These are phyloP conservation scores for Zaprionus taronus DNA, from an alignment of 1,140 invertebrate species.

Conservation along the genomic window DNA sequence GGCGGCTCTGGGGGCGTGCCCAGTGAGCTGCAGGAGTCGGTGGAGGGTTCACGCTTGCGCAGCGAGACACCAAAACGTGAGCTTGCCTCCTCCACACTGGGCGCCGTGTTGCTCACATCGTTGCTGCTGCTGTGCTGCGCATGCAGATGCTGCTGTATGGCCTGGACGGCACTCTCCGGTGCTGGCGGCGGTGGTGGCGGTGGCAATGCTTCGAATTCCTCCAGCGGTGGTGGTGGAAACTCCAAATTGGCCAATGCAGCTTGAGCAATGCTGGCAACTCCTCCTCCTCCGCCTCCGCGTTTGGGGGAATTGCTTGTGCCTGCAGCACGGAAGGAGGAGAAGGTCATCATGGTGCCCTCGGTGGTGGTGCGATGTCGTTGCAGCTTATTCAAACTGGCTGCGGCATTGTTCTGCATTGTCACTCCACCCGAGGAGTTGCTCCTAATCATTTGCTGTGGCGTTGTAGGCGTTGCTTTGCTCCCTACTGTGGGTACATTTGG, in stretches of 20 bases:
- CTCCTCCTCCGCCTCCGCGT: slow-evolving; percentile 84
- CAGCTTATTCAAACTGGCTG: slow-evolving; percentile 85
- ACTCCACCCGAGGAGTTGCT: slow-evolving; percentile 93
- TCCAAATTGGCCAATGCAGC: slow-evolving; percentile 91
- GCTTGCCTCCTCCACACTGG: slow-evolving; percentile 89
- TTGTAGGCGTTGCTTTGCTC: slow-evolving; percentile 74
- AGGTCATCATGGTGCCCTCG: slow-evolving; percentile 84
- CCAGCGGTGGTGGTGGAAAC: slow-evolving; percentile 91
- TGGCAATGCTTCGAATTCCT: slow-evolving; percentile 86
- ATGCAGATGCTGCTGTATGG: slow-evolving; percentile 73
- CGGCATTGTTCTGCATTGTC: slow-evolving; percentile 86
- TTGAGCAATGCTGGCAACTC: slow-evolving; percentile 72
- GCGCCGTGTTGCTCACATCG: slow-evolving; percentile 88
- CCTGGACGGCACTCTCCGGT: slow-evolving; percentile 68
- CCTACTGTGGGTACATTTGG: slow-evolving; percentile 82
- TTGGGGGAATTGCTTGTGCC: slow-evolving; percentile 86
- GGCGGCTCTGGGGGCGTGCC: slow-evolving; percentile 77
- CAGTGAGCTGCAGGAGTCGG: slow-evolving; percentile 86
- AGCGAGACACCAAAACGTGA: slow-evolving; percentile 90
- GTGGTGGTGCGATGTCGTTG: slow-evolving; percentile 85
- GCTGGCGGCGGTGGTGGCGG: slow-evolving; percentile 80
- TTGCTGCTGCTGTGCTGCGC: slow-evolving; percentile 84
- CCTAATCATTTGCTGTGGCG: slow-evolving; percentile 90
- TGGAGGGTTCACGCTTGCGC: slow-evolving; percentile 88
- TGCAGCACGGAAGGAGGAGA: slow-evolving; percentile 84